Percentiles rank a stretch among this genome's conserved stretches.
phyloP scores from a whole-genome alignment of 2,113 vertebrate species.

The Catharus fuscescens region DNA sequence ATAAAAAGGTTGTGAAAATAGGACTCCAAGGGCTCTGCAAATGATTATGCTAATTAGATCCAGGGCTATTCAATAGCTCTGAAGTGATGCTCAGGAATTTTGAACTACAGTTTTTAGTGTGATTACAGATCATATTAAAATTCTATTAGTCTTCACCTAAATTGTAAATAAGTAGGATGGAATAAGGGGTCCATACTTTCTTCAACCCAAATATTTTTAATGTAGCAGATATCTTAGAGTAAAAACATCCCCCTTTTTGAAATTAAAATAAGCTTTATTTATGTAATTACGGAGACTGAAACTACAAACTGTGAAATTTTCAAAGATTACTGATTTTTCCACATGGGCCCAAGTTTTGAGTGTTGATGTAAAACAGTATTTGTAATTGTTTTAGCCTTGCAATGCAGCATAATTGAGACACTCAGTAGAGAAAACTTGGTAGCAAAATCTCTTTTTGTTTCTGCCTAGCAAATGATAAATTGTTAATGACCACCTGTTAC shows the following conservation, averaged over 20 bases:
- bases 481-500: constrained; percentile 86
- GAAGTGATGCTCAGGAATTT: constrained; percentile 72
- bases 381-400: constrained; percentile 17
- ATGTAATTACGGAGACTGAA: neutral
- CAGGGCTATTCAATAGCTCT: constrained; percentile 63
- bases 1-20: constrained; percentile 58
- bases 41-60: constrained; percentile 62
- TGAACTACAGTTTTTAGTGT: constrained; percentile 74
- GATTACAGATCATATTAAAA: constrained; percentile 76
- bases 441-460: constrained; percentile 67
- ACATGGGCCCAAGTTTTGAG: neutral
- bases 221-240: neutral
- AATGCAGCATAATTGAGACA: constrained; percentile 59
- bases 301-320: neutral
- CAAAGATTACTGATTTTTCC: neutral
- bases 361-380: neutral
- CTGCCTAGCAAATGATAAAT: constrained; percentile 73
- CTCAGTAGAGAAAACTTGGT: constrained; percentile 70
- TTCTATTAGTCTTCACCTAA: constrained; percentile 69
- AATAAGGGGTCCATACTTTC: neutral
- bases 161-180: neutral
- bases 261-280: neutral
- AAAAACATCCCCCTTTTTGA: neutral
- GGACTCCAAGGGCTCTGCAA: constrained; percentile 54
- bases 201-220: neutral